A percentile compares a stretch with the other conserved stretches of the same genome.
Evolutionary conservation across 53 echinoderm and acorn worm genomes (phyloP).

Genomic region (Luidia sarsii): DNA sequence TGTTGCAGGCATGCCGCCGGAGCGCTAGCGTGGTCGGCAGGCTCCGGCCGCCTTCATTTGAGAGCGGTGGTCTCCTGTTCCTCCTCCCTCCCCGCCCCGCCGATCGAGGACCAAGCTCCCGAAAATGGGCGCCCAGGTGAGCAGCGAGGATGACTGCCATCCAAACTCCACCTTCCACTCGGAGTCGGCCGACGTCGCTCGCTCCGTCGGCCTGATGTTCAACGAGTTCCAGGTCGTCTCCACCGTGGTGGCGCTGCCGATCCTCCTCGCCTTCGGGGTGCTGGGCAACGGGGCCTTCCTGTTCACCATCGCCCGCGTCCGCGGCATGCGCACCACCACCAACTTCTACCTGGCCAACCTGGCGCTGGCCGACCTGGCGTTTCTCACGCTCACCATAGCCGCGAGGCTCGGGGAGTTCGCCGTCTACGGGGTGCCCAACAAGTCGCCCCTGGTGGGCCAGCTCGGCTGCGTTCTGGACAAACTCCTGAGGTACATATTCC

Average conservation of each 20-base stretch:
- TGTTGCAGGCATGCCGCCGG: no score
- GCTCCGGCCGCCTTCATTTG: no score
- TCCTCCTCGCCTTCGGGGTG: slow-evolving; percentile 10
- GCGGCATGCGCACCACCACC: slow-evolving; percentile 37
- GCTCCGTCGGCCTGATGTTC: not conserved
- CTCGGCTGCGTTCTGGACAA: slow-evolving; percentile 7
- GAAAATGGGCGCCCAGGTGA: slow-evolving; percentile 17
- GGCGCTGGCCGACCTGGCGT: slow-evolving; percentile 32
- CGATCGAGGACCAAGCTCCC: no score
- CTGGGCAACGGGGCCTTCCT: slow-evolving; percentile 30
- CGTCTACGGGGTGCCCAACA: slow-evolving; percentile 13
- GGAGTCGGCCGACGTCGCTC: not conserved
- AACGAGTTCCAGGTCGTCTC: not conserved
- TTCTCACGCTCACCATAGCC: not conserved
- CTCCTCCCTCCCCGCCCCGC: no score
- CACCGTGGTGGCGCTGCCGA: not conserved
- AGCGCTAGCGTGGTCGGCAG: no score
- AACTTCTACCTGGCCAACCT: slow-evolving; percentile 48
- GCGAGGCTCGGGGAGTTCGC: not conserved
- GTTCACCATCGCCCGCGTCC: slow-evolving; percentile 29
- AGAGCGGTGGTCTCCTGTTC: no score
- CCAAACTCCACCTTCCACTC: not conserved
- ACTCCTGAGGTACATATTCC: slow-evolving; percentile 1
- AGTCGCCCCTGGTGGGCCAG: not conserved
- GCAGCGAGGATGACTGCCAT: not conserved